Evolutionary conservation across 2,113 vertebrate genomes (phyloP).

Genomic region (Rousettus leschenaultii): DNA sequence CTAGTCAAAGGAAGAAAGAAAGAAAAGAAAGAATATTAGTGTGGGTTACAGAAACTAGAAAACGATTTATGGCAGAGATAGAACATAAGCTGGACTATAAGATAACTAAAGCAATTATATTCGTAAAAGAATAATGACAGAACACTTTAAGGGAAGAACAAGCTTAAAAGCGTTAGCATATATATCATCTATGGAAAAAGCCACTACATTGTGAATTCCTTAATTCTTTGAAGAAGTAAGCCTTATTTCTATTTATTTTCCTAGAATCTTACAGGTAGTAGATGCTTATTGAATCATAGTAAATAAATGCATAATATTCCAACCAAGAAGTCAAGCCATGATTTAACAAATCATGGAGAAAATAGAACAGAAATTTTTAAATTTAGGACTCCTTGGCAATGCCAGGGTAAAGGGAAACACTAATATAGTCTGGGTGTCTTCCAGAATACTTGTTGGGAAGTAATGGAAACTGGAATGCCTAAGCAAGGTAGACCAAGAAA

Average conservation of each 20-base stretch:
- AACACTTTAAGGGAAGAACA: background rate
- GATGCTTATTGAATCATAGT: constrained; percentile 26
- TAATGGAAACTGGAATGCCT: background rate
- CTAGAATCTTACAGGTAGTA: background rate
- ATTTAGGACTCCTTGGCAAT: background rate
- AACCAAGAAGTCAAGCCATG: background rate
- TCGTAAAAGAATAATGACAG: background rate
- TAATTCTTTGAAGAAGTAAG: background rate
- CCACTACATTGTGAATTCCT: background rate
- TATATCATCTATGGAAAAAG: background rate
- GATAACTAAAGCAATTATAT: constrained; percentile 15
- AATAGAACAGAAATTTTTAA: constrained; percentile 14
- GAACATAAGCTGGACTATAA: background rate
- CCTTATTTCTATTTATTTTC: constrained; percentile 2
- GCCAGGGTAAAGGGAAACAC: background rate
- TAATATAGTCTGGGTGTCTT: background rate
- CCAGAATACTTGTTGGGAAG: background rate
- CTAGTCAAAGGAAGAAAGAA: background rate
- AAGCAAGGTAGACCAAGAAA: background rate
- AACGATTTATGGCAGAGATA: background rate
- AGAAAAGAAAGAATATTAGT: background rate
- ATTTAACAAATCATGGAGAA: constrained; percentile 22
- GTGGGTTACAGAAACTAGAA: constrained; percentile 29
- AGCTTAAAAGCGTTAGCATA: background rate
- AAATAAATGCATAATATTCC: background rate